Conservation (phyloP, 2,797 vertebrate species). For the Garrulus glandarius region DNA sequence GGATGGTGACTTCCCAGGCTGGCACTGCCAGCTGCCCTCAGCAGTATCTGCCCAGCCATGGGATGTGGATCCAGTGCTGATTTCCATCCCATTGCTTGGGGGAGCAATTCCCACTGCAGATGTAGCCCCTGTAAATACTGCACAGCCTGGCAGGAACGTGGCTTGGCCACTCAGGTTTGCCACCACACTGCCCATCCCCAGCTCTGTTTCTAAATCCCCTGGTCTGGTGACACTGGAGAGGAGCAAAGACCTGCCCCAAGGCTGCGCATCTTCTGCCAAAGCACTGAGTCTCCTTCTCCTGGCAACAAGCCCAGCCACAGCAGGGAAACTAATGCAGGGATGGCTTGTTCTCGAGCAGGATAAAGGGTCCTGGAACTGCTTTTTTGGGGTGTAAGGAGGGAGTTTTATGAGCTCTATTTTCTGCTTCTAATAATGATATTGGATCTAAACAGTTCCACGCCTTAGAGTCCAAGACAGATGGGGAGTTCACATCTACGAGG, state of each 20-base stretch:
- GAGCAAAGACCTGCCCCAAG: neutral
- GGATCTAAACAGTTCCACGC: neutral
- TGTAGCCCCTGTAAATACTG: neutral
- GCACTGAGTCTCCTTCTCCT: neutral
- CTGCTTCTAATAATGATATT: conserved; percentile 40
- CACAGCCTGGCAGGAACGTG: accelerated
- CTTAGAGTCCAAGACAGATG: neutral
- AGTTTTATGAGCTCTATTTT: conserved; percentile 38
- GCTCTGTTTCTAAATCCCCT: neutral
- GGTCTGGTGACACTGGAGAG: neutral
- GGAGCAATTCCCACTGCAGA: neutral
- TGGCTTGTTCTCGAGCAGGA: neutral
- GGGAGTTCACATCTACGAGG: neutral
- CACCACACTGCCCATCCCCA: neutral
- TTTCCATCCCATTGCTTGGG: neutral
- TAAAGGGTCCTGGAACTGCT: neutral
- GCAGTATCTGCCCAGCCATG: neutral
- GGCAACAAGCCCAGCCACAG: neutral
- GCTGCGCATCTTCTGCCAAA: neutral
- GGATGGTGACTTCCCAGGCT: neutral
- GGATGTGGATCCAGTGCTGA: neutral
- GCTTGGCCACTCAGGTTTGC: neutral
- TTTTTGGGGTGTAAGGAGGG: conserved; percentile 2
- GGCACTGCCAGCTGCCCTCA: neutral
- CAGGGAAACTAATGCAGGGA: neutral